Base-by-base conservation (phyloP, 2,888 invertebrate genomes). In the Melanostoma mellinum region DNA sequence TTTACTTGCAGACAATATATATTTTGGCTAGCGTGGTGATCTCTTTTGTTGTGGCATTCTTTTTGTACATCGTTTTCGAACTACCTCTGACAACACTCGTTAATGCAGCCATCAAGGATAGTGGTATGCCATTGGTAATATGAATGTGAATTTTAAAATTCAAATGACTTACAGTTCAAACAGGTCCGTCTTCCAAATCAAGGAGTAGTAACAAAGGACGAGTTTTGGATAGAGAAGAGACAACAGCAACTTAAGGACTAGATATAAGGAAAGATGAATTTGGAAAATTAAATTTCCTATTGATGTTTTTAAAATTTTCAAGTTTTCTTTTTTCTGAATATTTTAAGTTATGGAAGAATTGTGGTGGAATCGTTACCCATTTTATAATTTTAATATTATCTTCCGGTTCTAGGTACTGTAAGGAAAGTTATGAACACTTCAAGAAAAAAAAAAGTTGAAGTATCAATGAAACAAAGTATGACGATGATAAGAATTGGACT, bases 1-100 rank as follows among this genome's bases (percentile, higher is more conserved):
- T 38, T 38, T 40, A 46, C 5, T 10, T 88, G 87, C 60, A 87
- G 76, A 65, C 86, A 0, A 4, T 87, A 0, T 88, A 87, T 77
- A 40, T 87, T 6, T 42, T 89, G 2, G 87, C 89, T 0, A 87
- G 87, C 63, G 0, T 87, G 4, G 36, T 87, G 10, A 87, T 89
- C 2, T 88, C 89, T 8, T 60, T 88, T 30, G 67, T 86, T 60
- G 86, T 87, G 0, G 56, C 89, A 0, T 72, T 89, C 32, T 60
- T 84, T 8, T 33, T 84, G 58, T 79, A 79, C 20, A 38, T 79
- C 6, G 4, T 79, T 6, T 30, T 84, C 3, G 84, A 84, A 46
- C 33, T 75, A 2, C 82, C 82, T 2, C 32, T 82, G 20, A 50
- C 73, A 3, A 78, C n/a, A 48, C n/a, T 82, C 3, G 9, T 69